Base-by-base conservation (phyloP, 1,140 invertebrate genomes). In the Dendrolimus punctatus region DNA sequence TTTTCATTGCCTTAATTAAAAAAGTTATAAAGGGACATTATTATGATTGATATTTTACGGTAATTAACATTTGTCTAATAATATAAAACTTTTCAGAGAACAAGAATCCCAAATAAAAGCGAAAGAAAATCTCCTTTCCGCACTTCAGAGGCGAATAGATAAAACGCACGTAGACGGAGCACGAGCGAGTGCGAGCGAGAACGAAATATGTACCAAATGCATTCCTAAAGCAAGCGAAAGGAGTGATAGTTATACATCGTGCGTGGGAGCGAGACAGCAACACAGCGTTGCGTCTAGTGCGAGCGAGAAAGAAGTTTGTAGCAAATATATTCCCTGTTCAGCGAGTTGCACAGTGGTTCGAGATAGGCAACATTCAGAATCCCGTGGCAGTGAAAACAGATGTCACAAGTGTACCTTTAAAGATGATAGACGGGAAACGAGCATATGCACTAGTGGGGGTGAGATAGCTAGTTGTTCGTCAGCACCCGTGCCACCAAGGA, bases 41-140 rank as follows among this genome's bases (percentile, higher is more conserved):
- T n/a, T n/a, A n/a, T n/a, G n/a, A n/a, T n/a, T n/a, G n/a, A n/a
- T n/a, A n/a, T n/a, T n/a, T 38, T 4, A n/a, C 41, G 23, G 3
- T 23, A 23, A 23, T 23, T 23, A 23, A 23, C 1, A 23, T 3
- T 23, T 23, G 23, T 23, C 23, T 3, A 42, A 42, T 5, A 5
- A 42, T 7, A 42, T 42, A 4, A 46, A 10, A 23, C 42, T 51
- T 51, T 49, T 8, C 57, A 76, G 73, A 23, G 69, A 77, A 42
- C 73, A 73, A 68, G 66, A 71, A 47, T 48, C 64, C 5, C 67
- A 60, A 50, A 68, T 80, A 23, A 73, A 72, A 55, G 55, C 63
- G 44, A 73, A 72, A 49, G 65, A 77, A 7, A 54, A 39, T 0
- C 6, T 66, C 5, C 68, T 80, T 40, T 49, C 49, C 5, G 44